Evolutionary conservation across 2,888 invertebrate genomes (phyloP).

Genomic region (Melangyna quadrimaculata): DNA sequence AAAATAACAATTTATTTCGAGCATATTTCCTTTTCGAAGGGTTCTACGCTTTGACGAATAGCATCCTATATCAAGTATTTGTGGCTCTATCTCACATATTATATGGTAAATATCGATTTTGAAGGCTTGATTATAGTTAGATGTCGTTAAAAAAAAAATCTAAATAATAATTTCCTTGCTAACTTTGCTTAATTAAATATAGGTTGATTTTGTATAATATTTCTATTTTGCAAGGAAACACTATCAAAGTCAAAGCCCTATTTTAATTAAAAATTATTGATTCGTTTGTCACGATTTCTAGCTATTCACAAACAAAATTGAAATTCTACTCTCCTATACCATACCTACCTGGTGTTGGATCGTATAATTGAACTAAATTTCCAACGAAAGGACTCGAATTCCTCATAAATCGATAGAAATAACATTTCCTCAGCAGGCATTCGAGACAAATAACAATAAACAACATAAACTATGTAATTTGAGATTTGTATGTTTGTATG

Average conservation of each 20-base stretch:
- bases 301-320: neutral
- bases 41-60: too few relatives aligned
- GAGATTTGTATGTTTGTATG: neutral
- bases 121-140: too few relatives aligned
- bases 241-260: neutral
- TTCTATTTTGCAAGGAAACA: neutral
- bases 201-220: neutral
- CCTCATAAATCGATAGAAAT: slow-evolving; percentile 5
- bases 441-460: slow-evolving; percentile 16
- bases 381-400: slow-evolving; percentile 2
- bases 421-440: neutral
- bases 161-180: neutral
- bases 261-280: slow-evolving; percentile 34
- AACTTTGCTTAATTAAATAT: neutral
- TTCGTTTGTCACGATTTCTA: slow-evolving; percentile 21
- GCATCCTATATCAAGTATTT: too few relatives aligned
- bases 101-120: too few relatives aligned
- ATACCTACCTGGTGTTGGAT: neutral
- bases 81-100: too few relatives aligned
- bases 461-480: neutral
- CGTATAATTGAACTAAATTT: slow-evolving; percentile 8
- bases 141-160: too few relatives aligned
- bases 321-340: neutral
- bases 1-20: too few relatives aligned
- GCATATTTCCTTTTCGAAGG: too few relatives aligned